phyloP scores from a whole-genome alignment of 2,888 invertebrate species.

The Nomada fucata region DNA sequence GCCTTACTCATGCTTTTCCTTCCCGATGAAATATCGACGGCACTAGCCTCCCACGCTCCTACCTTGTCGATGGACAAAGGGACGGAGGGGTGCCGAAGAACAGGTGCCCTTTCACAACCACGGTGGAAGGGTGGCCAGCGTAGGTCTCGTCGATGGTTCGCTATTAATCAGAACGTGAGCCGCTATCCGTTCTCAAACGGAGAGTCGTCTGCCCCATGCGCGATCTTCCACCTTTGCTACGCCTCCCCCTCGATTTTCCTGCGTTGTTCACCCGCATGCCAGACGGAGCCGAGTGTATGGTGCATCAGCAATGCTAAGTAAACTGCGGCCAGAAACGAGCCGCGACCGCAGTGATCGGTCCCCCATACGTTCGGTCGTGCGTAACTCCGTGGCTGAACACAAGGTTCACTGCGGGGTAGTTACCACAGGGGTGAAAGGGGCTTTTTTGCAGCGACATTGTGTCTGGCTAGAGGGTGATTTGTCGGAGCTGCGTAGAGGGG shows the following conservation, averaged over 20 bases:
- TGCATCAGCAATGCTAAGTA: conserved; percentile 83
- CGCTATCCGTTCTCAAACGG: conserved; percentile 67
- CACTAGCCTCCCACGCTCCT: background rate
- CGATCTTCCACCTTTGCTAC: conserved; percentile 56
- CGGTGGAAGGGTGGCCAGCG: conserved; percentile 23
- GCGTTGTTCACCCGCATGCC: conserved; percentile 43
- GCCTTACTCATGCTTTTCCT: conserved; percentile 41
- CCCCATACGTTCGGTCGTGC: conserved; percentile 26
- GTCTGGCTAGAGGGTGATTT: background rate
- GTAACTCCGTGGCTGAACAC: conserved; percentile 2
- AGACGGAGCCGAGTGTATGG: conserved; percentile 68
- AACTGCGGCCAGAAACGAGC: conserved; percentile 75
- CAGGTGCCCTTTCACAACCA: conserved; percentile 55
- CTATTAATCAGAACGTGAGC: conserved; percentile 68
- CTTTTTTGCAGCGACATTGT: background rate
- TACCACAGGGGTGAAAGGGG: background rate
- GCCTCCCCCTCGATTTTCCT: conserved; percentile 14
- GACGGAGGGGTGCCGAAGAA: background rate
- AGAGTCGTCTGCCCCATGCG: conserved; percentile 41
- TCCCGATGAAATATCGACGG: conserved; percentile 54
- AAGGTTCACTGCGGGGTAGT: background rate
- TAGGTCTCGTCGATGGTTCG: conserved; percentile 61
- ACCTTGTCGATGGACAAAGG: background rate
- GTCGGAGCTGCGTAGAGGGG: background rate
- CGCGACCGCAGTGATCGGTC: conserved; percentile 19